Evolutionary conservation across 2,113 vertebrate genomes (phyloP).

Genomic region (Eclectus roratus): DNA sequence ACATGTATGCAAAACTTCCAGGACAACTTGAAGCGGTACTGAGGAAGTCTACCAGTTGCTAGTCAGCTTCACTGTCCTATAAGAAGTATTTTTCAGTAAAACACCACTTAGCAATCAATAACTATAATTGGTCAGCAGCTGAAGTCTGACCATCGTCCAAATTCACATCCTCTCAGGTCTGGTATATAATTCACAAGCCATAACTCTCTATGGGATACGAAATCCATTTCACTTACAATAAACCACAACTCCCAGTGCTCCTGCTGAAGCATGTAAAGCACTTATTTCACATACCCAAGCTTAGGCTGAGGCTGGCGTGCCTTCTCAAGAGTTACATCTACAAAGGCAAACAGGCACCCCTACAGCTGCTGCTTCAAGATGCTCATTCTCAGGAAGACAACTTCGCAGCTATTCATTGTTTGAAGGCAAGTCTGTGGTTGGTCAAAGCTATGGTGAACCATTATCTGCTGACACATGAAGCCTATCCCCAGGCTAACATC

Average conservation of each 20-base stretch:
- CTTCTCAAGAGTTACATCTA: background rate
- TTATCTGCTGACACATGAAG: background rate
- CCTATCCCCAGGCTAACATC: background rate
- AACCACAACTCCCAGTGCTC: background rate
- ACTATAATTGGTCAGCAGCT: background rate
- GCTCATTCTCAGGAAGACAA: background rate
- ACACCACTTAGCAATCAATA: background rate
- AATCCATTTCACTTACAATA: background rate
- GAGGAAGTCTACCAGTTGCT: background rate
- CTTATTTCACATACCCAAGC: background rate
- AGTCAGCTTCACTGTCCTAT: background rate
- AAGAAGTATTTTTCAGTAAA: background rate
- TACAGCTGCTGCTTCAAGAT: background rate
- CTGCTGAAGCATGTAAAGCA: background rate
- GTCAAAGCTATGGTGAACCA: background rate
- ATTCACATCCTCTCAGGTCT: background rate
- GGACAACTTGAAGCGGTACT: background rate
- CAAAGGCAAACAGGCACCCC: background rate
- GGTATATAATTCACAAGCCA: background rate
- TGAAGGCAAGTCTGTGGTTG: background rate
- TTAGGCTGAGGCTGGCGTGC: background rate
- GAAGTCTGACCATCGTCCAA: background rate
- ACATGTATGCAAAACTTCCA: background rate
- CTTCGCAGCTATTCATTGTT: background rate
- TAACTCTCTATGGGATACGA: background rate